Percentiles rank a stretch among this genome's conserved stretches.
phyloP scores from a whole-genome alignment of 2,113 vertebrate species.

The Bucco capensis region DNA sequence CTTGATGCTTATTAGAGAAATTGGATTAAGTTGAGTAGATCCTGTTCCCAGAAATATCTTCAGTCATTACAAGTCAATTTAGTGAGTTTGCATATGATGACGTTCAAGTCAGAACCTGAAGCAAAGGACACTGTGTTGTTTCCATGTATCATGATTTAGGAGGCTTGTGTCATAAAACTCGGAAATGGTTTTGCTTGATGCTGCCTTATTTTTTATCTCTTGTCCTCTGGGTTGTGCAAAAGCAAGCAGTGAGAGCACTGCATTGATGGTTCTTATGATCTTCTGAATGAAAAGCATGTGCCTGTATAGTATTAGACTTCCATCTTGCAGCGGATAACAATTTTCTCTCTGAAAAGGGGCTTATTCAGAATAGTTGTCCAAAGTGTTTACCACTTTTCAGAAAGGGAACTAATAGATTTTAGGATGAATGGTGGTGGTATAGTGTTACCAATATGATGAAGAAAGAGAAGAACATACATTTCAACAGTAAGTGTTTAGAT shows the following conservation, averaged over 20 bases:
- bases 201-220: background rate
- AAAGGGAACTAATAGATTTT: background rate
- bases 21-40: conserved; percentile 44
- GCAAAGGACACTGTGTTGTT: background rate
- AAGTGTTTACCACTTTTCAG: background rate
- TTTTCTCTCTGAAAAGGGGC: background rate
- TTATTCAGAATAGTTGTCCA: background rate
- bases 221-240: background rate
- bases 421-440: background rate
- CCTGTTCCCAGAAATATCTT: conserved; percentile 42
- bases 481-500: background rate
- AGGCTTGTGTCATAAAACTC: background rate
- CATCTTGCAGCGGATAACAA: background rate
- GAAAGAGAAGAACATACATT: background rate
- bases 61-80: background rate
- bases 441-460: background rate
- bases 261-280: background rate
- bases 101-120: background rate
- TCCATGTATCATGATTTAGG: background rate
- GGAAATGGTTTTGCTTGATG: background rate
- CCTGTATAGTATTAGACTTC: background rate
- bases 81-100: background rate
- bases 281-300: background rate
- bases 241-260: background rate
- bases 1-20: conserved; percentile 45